A percentile compares a stretch with the other conserved stretches of the same genome.
phyloP scores from a whole-genome alignment of 2,113 vertebrate species.

The Nothoprocta perdicaria region DNA sequence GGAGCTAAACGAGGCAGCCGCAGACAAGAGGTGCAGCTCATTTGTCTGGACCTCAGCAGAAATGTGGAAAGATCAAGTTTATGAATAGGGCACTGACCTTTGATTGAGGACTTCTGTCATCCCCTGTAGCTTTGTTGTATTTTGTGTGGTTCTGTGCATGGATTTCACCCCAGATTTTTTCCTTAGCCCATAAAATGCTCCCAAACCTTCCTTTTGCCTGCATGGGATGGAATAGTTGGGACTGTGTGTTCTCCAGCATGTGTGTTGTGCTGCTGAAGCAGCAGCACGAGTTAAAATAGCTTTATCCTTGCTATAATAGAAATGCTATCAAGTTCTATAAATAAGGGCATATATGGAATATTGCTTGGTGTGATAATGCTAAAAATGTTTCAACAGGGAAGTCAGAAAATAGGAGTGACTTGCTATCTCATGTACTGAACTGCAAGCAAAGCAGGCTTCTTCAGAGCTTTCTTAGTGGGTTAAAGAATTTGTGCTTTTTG shows the following conservation, averaged over 20 bases:
- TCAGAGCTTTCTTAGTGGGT: constrained; percentile 10
- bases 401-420: not conserved
- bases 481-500: not conserved
- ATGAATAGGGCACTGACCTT: not conserved
- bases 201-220: not conserved
- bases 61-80: not conserved
- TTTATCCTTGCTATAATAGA: not conserved
- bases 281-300: not conserved
- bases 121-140: not conserved
- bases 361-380: not conserved
- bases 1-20: not conserved
- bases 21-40: fast-evolving
- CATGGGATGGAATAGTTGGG: not conserved
- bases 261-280: fast-evolving
- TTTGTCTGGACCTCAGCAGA: not conserved
- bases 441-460: constrained; percentile 1
- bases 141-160: not conserved
- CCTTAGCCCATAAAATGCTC: not conserved
- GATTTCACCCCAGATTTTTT: not conserved
- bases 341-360: fast-evolving
- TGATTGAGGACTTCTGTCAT: not conserved
- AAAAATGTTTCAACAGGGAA: not conserved
- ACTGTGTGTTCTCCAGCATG: fast-evolving
- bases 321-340: not conserved
- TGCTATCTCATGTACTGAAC: not conserved